These are phyloP conservation scores for Atta cephalotes DNA, from an alignment of 1,140 invertebrate genomes.

Conservation along the genomic window DNA sequence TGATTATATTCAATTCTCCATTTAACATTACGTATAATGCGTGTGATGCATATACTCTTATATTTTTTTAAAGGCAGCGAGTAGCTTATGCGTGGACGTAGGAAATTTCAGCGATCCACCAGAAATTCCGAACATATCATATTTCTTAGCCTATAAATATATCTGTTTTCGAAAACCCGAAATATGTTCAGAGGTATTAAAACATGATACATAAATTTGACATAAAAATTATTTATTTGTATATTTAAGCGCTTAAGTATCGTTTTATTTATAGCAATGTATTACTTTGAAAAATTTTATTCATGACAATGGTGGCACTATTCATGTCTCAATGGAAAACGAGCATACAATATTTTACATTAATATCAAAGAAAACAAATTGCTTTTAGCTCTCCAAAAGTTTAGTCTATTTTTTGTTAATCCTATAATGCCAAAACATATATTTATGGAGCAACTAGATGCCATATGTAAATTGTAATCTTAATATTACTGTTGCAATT, in stretches of 20 bases:
- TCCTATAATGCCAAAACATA: conserved; percentile 94
- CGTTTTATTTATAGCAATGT: conserved; percentile 59
- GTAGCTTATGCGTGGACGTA: conserved; percentile 90
- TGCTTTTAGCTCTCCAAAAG: conserved; percentile 91
- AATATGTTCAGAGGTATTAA: conserved; percentile 90
- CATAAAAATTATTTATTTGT: background rate
- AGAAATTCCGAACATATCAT: conserved; percentile 94
- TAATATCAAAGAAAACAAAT: conserved; percentile 92
- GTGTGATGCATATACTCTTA: background rate
- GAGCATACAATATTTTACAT: conserved; percentile 96
- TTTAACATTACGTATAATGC: background rate
- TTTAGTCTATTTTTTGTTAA: conserved; percentile 96
- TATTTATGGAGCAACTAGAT: conserved; percentile 96
- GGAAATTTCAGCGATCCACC: conserved; percentile 91
- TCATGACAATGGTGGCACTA: conserved; percentile 92
- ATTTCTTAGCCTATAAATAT: conserved; percentile 95
- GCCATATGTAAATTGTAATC: conserved; percentile 87
- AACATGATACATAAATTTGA: background rate
- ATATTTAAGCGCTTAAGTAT: background rate
- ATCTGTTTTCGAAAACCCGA: conserved; percentile 98
- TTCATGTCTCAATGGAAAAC: conserved; percentile 94
- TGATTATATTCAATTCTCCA: background rate
- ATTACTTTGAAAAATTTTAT: conserved; percentile 95
- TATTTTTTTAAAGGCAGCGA: conserved; percentile 88
- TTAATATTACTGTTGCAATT: too few species aligned